Evolutionary conservation across 2,113 vertebrate species (phyloP), one percentile per base, ranked within the genome.

Genomic region (Neogobius melanostomus): DNA sequence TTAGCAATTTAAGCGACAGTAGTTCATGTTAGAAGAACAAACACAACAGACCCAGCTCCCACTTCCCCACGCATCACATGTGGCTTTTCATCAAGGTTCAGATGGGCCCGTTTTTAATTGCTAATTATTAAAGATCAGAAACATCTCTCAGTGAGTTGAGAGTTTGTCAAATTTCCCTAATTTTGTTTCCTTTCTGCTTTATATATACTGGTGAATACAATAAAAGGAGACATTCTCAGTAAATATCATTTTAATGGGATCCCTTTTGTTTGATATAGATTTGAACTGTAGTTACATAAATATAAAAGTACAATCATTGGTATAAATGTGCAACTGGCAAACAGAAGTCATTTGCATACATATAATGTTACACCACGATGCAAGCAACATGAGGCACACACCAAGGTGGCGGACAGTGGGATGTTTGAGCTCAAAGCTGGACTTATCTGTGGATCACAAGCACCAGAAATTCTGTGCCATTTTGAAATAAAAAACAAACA

Each of bases 261-360:
- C 21, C 77, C 76, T 72, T 66, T 75, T 76, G 64, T 80, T 79
- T 85, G 82, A 63, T 87, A 81, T 85, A 80, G 74, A 72, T 85
- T 80, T 89, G 77, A 79, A 77, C 81, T 82, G 89, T 83, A 89
- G 81, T 88, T 88, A 87, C 86, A 91, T 89, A 90, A 93, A 91
- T 93, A 92, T 88, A 93, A 93, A 93, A 92, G 88, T 93, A 93
- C 92, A 93, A 92, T 93, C 91, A 90, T 92, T 85, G 75, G 87
- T 92, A 93, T 91, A 94, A 93, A 93, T 92, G 90, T 93, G 92
- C 91, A 93, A 92, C 90, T 91, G 90, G 91, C 89, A 92, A 91
- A 90, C 88, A 89, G 63, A 88, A 89, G 76, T 67, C 47, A 85
- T 89, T 90, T 92, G 85, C 89, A 92, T 90, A 91, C 89, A 91